Conservation (phyloP, 2,888 invertebrate species). For the Linhomoeus sp. region DNA sequence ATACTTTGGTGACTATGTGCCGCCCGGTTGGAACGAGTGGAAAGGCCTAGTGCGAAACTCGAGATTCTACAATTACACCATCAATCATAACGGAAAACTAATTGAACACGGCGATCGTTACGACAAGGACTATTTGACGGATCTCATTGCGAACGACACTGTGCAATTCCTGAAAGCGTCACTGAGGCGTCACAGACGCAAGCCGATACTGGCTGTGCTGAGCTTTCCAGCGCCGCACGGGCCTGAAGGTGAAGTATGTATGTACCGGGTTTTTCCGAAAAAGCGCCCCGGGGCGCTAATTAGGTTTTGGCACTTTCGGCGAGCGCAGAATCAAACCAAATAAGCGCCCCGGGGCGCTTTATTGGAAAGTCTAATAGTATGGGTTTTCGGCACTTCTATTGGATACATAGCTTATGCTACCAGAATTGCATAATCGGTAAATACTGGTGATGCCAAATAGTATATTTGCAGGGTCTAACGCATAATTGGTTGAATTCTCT, state of each 20-base stretch:
- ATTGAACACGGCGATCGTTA: conserved; percentile 82
- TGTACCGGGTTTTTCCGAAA: no score
- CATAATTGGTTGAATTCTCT: no score
- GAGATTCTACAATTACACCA: conserved; percentile 65
- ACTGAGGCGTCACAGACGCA: conserved; percentile 3
- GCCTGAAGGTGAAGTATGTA: conserved; percentile 61
- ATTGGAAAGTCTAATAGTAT: no score
- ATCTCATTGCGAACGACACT: conserved; percentile 84
- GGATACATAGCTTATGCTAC: no score
- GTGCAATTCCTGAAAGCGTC: conserved; percentile 47
- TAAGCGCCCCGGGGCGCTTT: no score
- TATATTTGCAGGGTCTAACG: no score
- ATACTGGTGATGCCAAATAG: no score
- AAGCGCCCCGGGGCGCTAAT: no score
- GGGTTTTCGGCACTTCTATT: no score
- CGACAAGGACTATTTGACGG: conserved; percentile 76
- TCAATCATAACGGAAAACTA: conserved; percentile 85
- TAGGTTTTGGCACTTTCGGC: no score
- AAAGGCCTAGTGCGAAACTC: conserved; percentile 72
- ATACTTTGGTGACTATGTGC: conserved; percentile 50
- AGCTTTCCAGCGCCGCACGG: conserved; percentile 95
- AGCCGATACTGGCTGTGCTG: conserved; percentile 73
- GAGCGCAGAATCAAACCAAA: no score
- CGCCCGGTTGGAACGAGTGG: conserved; percentile 70
- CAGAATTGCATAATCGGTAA: no score